Evolutionary conservation across 2,888 invertebrate species (phyloP).

Genomic region (Thymelicus lineola): DNA sequence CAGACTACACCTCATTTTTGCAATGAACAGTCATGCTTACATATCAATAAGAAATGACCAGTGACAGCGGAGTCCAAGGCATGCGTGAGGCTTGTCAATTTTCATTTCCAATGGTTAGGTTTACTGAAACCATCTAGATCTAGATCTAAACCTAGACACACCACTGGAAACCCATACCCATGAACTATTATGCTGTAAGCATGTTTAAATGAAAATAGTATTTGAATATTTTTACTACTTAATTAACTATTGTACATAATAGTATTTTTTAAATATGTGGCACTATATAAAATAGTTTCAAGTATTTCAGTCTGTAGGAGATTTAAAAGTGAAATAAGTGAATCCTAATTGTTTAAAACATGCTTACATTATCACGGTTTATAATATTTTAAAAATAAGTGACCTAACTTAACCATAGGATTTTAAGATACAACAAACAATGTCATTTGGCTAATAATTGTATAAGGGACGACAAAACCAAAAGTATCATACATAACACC

Average conservation of each 20-base stretch:
- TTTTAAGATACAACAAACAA: neutral
- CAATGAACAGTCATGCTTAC: slow-evolving; percentile 26
- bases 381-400: slow-evolving; percentile 1
- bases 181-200: slow-evolving; percentile 27
- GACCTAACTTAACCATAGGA: neutral
- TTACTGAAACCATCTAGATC: neutral
- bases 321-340: slow-evolving; percentile 21
- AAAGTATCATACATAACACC: too few relatives aligned
- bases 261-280: slow-evolving; percentile 38
- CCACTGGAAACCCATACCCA: neutral
- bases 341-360: slow-evolving; percentile 8
- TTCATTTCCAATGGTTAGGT: slow-evolving; percentile 6
- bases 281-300: slow-evolving; percentile 32
- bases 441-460: neutral
- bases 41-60: slow-evolving; percentile 27
- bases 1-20: neutral
- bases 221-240: slow-evolving; percentile 25
- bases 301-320: slow-evolving; percentile 28
- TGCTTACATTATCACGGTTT: slow-evolving; percentile 30
- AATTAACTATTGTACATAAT: slow-evolving; percentile 39
- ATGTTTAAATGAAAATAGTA: slow-evolving; percentile 25
- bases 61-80: slow-evolving; percentile 9
- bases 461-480: neutral
- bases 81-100: slow-evolving; percentile 17
- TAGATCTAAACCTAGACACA: neutral